Conservation (phyloP, 2,113 vertebrate genomes). For the Arvicanthis niloticus region DNA sequence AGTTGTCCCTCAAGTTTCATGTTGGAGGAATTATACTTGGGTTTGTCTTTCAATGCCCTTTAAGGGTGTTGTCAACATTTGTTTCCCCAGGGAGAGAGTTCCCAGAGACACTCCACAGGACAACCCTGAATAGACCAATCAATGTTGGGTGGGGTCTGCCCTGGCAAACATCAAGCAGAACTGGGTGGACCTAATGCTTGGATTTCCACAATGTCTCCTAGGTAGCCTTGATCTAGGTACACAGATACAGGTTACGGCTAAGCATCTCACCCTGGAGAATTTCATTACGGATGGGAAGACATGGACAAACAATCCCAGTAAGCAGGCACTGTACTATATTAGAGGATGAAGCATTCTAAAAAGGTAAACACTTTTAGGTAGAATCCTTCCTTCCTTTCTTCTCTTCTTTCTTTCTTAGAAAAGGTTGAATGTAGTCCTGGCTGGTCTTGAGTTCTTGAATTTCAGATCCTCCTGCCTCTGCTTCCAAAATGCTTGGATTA, state of each 20-base stretch:
- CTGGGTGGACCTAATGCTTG: neutral
- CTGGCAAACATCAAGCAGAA: too few species aligned
- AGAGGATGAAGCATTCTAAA: neutral
- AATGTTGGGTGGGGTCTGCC: neutral
- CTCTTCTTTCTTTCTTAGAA: neutral
- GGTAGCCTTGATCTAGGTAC: neutral
- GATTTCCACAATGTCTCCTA: too few species aligned
- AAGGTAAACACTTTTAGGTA: neutral
- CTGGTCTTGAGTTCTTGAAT: neutral
- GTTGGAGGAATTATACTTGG: neutral
- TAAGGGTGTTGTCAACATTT: neutral
- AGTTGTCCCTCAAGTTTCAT: neutral
- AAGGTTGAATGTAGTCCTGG: too few species aligned
- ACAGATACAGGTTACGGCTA: neutral
- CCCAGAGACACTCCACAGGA: neutral
- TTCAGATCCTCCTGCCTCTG: neutral
- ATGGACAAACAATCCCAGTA: neutral
- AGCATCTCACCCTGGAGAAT: neutral
- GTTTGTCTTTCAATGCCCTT: neutral
- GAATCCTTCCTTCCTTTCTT: neutral
- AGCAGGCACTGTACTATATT: neutral
- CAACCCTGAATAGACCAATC: too few species aligned
- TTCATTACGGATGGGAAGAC: neutral
- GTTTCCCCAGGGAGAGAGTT: neutral
- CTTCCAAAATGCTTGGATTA: neutral